These are phyloP conservation scores for Bhutanitis thaidina DNA, from an alignment of 2,888 invertebrate genomes.

Conservation along the genomic window DNA sequence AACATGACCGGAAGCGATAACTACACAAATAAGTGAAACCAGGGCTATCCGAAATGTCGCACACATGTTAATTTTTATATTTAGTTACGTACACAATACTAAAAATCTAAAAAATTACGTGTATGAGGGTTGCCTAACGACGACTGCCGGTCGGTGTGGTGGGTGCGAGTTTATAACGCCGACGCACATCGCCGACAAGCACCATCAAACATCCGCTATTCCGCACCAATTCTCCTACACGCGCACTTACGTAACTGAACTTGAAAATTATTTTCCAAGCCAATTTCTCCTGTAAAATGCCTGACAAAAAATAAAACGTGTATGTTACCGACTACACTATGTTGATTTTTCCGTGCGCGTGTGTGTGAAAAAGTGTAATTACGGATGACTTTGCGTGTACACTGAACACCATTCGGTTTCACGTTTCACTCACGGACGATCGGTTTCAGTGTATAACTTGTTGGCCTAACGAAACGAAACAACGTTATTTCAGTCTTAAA, in stretches of 20 bases:
- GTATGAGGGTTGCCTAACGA: conserved; percentile 65
- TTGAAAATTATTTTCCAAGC: conserved; percentile 79
- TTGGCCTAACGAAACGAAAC: conserved; percentile 26
- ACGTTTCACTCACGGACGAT: conserved; percentile 58
- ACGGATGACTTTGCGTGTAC: conserved; percentile 54
- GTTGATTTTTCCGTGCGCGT: conserved; percentile 38
- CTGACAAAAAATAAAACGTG: conserved; percentile 69
- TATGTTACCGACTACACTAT: conserved; percentile 53
- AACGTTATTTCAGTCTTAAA: conserved; percentile 43
- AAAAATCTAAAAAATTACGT: conserved; percentile 59
- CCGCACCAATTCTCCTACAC: conserved; percentile 79
- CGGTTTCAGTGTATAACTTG: conserved; percentile 45
- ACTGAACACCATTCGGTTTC: conserved; percentile 47
- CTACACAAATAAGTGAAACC: conserved; percentile 65
- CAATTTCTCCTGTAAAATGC: conserved; percentile 80
- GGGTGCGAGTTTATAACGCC: conserved; percentile 75
- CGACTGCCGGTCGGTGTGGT: conserved; percentile 67
- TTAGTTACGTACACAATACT: conserved; percentile 61
- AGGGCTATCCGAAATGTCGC: conserved; percentile 69
- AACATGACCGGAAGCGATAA: conserved; percentile 59
- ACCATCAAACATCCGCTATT: conserved; percentile 79
- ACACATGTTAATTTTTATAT: conserved; percentile 58
- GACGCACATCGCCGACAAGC: conserved; percentile 70
- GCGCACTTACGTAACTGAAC: conserved; percentile 79
- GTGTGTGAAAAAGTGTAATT: conserved; percentile 55